A percentile compares a stretch with the other conserved stretches of the same genome.
Conservation (phyloP, 2,113 vertebrate genomes). For the Propithecus coquereli region DNA sequence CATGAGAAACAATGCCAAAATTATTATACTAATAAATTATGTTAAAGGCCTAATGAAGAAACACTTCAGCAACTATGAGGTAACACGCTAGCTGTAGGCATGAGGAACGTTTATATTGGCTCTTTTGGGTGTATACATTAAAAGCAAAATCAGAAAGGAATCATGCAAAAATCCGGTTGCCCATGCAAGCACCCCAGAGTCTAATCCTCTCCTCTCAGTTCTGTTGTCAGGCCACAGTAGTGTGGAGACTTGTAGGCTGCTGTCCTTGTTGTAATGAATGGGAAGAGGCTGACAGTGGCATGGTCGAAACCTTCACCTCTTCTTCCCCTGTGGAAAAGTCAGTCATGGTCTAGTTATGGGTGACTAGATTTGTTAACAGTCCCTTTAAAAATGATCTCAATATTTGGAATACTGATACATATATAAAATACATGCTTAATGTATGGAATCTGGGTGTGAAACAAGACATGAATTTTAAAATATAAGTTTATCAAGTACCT, state of each 20-base stretch:
- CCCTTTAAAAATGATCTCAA: slow-evolving; percentile 74
- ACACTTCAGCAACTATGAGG: slow-evolving; percentile 70
- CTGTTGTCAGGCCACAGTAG: slow-evolving; percentile 77
- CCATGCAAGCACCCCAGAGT: slow-evolving; percentile 78
- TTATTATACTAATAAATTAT: slow-evolving; percentile 68
- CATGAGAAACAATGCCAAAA: slow-evolving; percentile 73
- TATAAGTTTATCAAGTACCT: slow-evolving; percentile 60
- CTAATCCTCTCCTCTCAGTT: slow-evolving; percentile 77
- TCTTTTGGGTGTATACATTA: slow-evolving; percentile 75
- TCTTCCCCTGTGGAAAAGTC: slow-evolving; percentile 79
- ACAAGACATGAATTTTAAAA: slow-evolving; percentile 66
- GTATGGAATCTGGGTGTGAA: slow-evolving; percentile 64
- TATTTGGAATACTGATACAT: slow-evolving; percentile 74
- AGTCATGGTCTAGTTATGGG: slow-evolving; percentile 77
- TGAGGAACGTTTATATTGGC: slow-evolving; percentile 73
- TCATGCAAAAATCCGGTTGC: slow-evolving; percentile 77
- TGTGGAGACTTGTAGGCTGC: slow-evolving; percentile 77
- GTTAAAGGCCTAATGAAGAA: slow-evolving; percentile 72
- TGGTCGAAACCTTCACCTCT: slow-evolving; percentile 78
- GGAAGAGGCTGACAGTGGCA: slow-evolving; percentile 77
- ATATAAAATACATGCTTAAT: slow-evolving; percentile 75
- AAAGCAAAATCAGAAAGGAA: slow-evolving; percentile 76
- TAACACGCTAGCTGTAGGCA: slow-evolving; percentile 72
- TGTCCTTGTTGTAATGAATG: slow-evolving; percentile 79
- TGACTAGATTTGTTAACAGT: slow-evolving; percentile 76